Conservation (phyloP, 2,888 invertebrate species). For the Chloroclysta siterata region DNA sequence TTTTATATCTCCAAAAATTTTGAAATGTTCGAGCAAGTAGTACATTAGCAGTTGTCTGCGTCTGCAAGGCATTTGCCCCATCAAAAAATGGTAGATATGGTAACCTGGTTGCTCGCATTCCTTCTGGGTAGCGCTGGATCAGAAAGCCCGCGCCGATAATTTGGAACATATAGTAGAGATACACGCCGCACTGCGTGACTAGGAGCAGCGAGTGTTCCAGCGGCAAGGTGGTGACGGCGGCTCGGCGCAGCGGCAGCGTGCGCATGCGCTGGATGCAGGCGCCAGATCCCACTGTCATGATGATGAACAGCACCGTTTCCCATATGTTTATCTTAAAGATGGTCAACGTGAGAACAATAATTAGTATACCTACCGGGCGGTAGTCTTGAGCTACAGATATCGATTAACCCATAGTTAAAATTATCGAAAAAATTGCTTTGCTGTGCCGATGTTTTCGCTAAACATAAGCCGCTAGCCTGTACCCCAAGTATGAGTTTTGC, state of each 20-base stretch:
- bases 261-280: conserved; percentile 76
- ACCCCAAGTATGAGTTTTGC: too few species aligned
- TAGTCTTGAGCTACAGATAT: too few species aligned
- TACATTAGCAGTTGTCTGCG: too few species aligned
- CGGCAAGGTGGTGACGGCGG: conserved; percentile 66
- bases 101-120: conserved; percentile 68
- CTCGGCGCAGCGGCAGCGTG: conserved; percentile 63
- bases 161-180: conserved; percentile 90
- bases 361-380: too few species aligned
- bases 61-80: too few species aligned
- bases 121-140: conserved; percentile 68
- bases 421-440: too few species aligned
- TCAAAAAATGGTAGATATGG: too few species aligned
- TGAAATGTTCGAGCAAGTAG: too few species aligned
- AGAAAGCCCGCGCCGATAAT: conserved; percentile 89
- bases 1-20: too few species aligned
- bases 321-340: conserved; percentile 84
- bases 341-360: background rate
- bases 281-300: conserved; percentile 74
- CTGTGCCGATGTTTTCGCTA: too few species aligned
- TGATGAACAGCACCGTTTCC: conserved; percentile 74
- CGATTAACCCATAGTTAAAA: too few species aligned
- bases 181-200: conserved; percentile 92
- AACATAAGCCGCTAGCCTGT: too few species aligned
- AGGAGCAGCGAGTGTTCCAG: conserved; percentile 90